A percentile compares a stretch with the other conserved stretches of the same genome.
Conservation (phyloP, 2,888 invertebrate species). For the Cosmopolites sordidus region DNA sequence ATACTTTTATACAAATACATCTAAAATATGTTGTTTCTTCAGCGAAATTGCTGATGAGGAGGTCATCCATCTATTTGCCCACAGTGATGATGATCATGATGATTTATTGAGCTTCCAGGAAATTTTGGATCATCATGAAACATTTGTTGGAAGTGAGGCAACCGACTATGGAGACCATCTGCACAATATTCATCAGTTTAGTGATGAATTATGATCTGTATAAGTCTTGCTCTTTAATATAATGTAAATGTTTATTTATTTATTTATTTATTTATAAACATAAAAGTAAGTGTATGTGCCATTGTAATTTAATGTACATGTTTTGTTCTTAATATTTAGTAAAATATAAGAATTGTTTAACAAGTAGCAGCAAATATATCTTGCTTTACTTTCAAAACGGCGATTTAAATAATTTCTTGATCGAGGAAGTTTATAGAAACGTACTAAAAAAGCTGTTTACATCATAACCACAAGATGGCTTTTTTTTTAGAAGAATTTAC, state of each 20-base stretch:
- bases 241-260: slow-evolving; percentile 4
- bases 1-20: slow-evolving; percentile 1
- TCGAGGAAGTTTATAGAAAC: too few species aligned
- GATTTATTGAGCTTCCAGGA: slow-evolving; percentile 74
- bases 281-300: slow-evolving; percentile 8
- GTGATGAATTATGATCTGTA: slow-evolving; percentile 76
- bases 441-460: too few species aligned
- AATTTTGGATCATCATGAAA: slow-evolving; percentile 77
- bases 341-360: background rate
- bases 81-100: slow-evolving; percentile 83
- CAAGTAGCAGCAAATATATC: too few species aligned
- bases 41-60: slow-evolving; percentile 87
- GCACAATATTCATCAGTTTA: slow-evolving; percentile 70
- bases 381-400: too few species aligned
- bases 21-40: slow-evolving; percentile 28
- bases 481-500: too few species aligned
- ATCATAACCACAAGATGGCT: too few species aligned
- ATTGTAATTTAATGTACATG: slow-evolving; percentile 6
- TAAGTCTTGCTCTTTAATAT: background rate
- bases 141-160: slow-evolving; percentile 90
- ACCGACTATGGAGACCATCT: slow-evolving; percentile 84
- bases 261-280: slow-evolving; percentile 22
- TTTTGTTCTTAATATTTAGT: background rate
- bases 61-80: slow-evolving; percentile 81
- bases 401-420: too few species aligned